Percentiles rank a stretch among this genome's conserved stretches.
Evolutionary conservation across 2,888 invertebrate species (phyloP).

Genomic region (Mythimna vitellina): DNA sequence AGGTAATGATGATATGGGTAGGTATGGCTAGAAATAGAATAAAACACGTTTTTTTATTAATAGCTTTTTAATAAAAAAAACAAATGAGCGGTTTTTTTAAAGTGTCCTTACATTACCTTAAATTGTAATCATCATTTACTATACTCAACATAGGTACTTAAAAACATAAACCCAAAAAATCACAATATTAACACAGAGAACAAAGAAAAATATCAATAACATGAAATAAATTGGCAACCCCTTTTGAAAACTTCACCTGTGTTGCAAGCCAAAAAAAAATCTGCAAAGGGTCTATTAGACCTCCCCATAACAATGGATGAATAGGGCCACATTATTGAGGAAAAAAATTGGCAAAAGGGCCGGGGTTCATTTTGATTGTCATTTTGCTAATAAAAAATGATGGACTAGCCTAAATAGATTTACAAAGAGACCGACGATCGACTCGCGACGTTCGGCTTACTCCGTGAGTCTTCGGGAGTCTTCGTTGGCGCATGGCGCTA

Average conservation of each 20-base stretch:
- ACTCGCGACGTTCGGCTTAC: constrained; percentile 35
- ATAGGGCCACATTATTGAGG: constrained; percentile 73
- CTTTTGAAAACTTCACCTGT: constrained; percentile 79
- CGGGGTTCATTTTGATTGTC: constrained; percentile 76
- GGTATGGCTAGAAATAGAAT: background rate
- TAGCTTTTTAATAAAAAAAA: background rate
- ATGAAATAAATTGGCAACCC: constrained; percentile 71
- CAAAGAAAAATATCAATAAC: constrained; percentile 60
- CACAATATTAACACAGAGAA: constrained; percentile 62
- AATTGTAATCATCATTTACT: background rate
- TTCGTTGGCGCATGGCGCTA: constrained; percentile 73
- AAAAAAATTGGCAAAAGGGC: constrained; percentile 80
- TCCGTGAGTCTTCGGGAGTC: constrained; percentile 50
- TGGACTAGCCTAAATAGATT: constrained; percentile 75
- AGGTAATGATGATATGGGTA: too few relatives aligned
- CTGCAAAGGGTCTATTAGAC: constrained; percentile 77
- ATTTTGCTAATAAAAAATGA: constrained; percentile 79
- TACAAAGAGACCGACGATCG: constrained; percentile 60
- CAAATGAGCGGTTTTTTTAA: background rate
- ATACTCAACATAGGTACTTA: background rate
- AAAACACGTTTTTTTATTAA: background rate
- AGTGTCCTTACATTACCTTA: background rate
- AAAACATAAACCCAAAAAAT: constrained; percentile 36
- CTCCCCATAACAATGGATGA: constrained; percentile 81
- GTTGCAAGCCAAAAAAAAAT: constrained; percentile 73